Base-by-base conservation (phyloP, 1,140 invertebrate genomes). In the Conus betulinus region DNA sequence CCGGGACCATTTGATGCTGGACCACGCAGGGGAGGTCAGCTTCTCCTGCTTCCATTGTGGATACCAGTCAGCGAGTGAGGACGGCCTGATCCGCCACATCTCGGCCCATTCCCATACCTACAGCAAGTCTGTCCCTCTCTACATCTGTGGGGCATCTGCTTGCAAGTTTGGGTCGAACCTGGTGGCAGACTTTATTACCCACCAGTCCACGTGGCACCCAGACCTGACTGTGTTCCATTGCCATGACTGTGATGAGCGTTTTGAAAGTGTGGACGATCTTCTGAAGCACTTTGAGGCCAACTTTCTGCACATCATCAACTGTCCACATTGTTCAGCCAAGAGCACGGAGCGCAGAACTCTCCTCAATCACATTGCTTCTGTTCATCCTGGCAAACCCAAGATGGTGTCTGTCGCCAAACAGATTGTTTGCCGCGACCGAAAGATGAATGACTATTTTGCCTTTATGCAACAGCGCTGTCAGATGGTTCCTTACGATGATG, bases 401-500 rank as follows among this genome's bases (percentile, higher is more conserved):
- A 92, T 93, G 89, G 91, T 93, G 15, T 91, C 90, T 67, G 93
- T 93, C 5, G 91, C 92, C 52, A 91, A 91, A 39, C 93, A 93
- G 84, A 88, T 93, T 10, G 89, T 93, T n/a, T 93, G 93, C 85
- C 87, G 91, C 71, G 93, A 93, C 55, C 90, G 92, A 71, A 91
- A 91, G 71, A 39, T 89, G 6, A 93, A 93, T 85, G 88, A 90
- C 27, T 92, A 90, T 84, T 27, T 78, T 39, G 51, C 71, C n/a
- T 79, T 76, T 11, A 52, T 90, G 88, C 60, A 85, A 8, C 87
- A 74, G 17, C 85, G 85, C 53, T 17, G 23, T 13, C 25, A 57
- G 23, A 51, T 20, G 4, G 13, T n/a, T 20, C 39, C 39, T 39
- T 39, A 39, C 39, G 74, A 53, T 0, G 51, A n/a, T 23, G 20